These are phyloP conservation scores for Poicephalus gulielmi DNA, from an alignment of 2,113 vertebrate species.

Conservation along the genomic window DNA sequence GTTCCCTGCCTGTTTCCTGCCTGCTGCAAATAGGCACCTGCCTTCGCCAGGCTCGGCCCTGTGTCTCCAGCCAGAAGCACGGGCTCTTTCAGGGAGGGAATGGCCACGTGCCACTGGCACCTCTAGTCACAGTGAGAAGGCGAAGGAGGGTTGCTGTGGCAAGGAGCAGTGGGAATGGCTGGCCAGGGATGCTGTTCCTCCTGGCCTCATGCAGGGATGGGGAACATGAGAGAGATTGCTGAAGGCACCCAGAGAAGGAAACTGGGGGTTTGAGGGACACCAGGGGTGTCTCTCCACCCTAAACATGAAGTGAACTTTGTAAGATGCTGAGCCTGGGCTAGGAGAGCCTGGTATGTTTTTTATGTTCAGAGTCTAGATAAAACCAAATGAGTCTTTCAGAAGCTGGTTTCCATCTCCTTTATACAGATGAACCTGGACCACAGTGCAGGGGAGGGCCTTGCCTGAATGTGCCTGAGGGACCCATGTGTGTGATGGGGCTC, in stretches of 20 bases:
- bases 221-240: neutral
- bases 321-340: neutral
- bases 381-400: neutral
- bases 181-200: neutral
- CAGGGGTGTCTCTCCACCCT: neutral
- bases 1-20: too few relatives aligned
- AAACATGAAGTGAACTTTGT: neutral
- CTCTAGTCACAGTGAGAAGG: rapidly evolving
- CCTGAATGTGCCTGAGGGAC: neutral
- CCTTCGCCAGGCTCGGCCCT: rapidly evolving
- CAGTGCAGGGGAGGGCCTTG: neutral
- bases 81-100: neutral
- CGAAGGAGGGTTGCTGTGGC: rapidly evolving
- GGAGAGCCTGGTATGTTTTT: neutral
- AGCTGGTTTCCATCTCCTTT: neutral
- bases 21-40: neutral
- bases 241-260: neutral
- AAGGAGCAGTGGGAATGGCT: neutral
- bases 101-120: rapidly evolving
- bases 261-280: neutral
- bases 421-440: neutral
- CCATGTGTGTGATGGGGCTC: rapidly evolving
- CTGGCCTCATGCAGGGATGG: neutral
- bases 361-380: neutral
- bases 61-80: rapidly evolving